Base-by-base conservation (phyloP, 2,888 invertebrate species). In the Sarcophaga rosellei region DNA sequence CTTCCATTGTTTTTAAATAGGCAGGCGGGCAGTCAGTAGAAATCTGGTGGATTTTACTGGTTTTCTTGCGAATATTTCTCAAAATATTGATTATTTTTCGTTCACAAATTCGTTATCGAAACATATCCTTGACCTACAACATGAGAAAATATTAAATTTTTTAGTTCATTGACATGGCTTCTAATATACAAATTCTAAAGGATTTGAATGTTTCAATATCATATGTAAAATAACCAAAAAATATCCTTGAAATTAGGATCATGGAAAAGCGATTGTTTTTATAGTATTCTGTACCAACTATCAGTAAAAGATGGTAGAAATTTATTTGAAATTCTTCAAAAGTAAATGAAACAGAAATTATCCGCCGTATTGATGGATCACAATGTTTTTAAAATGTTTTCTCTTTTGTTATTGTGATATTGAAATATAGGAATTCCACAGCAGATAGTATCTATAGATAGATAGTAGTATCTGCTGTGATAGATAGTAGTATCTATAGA, bases 41-140 rank as follows among this genome's bases (percentile, higher is more conserved):
- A n/a, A 69, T 62, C 73, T 62, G n/a, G 73, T 76, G 78, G 53
- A 21, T 53, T 45, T 44, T 25, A 81, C 61, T 11, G 59, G 15
- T 53, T 53, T 44, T 66, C 35, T 53, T 53, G 17, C 2, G 35
- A 35, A 53, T 53, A 53, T 53, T 53, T 57, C 53, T 25, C 21
- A 44, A 23, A 23, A 66, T 83, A 86, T 86, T 80, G 75, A 86
- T 80, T 86, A 63, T 76, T 63, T 79, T 45, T 81, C 57, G 17
- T 35, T 68, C 47, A 62, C 72, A 81, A 53, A 53, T 53, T 15
- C 17, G 53, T 47, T 59, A 53, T 69, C 63, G 45, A 68, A 62
- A 25, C 12, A 77, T 70, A 68, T 85, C 72, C 85, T 79, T 86
- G 85, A 86, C 85, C 85, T 86, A 86, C 66, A 82, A 72, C 68